These are phyloP conservation scores for Anoplopoma fimbria DNA, from an alignment of 2,113 vertebrate species.

Conservation along the genomic window DNA sequence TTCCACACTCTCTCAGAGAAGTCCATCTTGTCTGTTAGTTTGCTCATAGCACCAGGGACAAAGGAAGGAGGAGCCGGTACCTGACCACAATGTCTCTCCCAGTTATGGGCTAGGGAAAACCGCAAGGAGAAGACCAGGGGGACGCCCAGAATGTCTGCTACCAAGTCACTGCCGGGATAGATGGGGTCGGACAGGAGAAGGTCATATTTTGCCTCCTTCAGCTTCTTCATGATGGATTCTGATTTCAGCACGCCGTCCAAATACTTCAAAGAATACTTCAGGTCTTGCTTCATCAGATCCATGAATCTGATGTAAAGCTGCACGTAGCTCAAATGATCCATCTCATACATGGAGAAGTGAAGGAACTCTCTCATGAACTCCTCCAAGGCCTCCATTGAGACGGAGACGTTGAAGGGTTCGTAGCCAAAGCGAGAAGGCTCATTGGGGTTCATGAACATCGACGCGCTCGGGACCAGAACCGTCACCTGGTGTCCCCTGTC, in stretches of 20 bases:
- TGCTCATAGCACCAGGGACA: conserved; percentile 75
- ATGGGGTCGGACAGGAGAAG: conserved; percentile 78
- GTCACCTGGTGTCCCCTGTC: conserved; percentile 82
- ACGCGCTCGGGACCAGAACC: conserved; percentile 58
- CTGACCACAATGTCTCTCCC: conserved; percentile 80
- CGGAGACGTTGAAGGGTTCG: conserved; percentile 54
- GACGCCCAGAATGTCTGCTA: conserved; percentile 74
- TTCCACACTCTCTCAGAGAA: conserved; percentile 80
- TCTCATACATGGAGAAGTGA: conserved; percentile 73
- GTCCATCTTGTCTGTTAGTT: conserved; percentile 81
- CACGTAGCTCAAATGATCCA: conserved; percentile 57
- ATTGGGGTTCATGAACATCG: conserved; percentile 59
- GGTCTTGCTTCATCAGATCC: background rate
- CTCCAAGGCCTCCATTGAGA: conserved; percentile 49
- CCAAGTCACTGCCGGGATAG: conserved; percentile 73
- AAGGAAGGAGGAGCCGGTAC: conserved; percentile 80
- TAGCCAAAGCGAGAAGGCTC: conserved; percentile 56
- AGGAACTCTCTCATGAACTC: conserved; percentile 52
- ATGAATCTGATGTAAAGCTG: conserved; percentile 54
- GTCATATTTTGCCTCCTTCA: conserved; percentile 73
- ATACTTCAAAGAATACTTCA: conserved; percentile 22
- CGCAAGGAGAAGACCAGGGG: conserved; percentile 77
- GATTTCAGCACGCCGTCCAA: conserved; percentile 76
- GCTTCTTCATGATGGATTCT: conserved; percentile 69
- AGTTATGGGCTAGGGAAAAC: conserved; percentile 64